Evolutionary conservation across 1,140 invertebrate genomes (phyloP), one percentile per base, ranked within the genome.

Genomic region (Rhagoletis pomonella): DNA sequence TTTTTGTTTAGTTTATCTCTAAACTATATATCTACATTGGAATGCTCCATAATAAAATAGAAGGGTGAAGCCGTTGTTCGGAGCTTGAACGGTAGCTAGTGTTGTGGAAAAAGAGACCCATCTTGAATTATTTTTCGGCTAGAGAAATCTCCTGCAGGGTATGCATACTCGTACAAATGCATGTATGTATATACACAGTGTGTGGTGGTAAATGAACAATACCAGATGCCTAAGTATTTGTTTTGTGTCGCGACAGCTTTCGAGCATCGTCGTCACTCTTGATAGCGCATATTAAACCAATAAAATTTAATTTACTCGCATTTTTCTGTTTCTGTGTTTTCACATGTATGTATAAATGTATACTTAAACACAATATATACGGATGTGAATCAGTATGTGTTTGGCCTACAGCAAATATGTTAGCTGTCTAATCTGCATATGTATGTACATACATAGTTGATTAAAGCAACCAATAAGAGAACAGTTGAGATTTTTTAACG

Each of bases 261-360:
- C 17, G 44, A 77, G 44, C 69, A 14, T 77, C 69, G 44, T 73
- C 44, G 39, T 50, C 42, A 44, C 44, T 77, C 12, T n/a, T 64
- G 62, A 64, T 2, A 14, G 62, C 62, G 62, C 62, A 64, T 64
- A 5, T 47, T 77, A 5, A 77, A 77, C 69, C 44, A 77, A 77
- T 77, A 77, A 77, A 77, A 77, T 77, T 77, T 77, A 77, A 77
- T 77, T 77, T 77, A 77, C 69, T 77, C 69, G 69, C 69, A 77
- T 77, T 77, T 50, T 50, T 77, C 42, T 44, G 42, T 44, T 29
- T 29, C 69, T 77, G 5, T 50, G 14, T 3, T 44, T 14, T 4
- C 69, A 17, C 69, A 4, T 77, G 44, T 47, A 14, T 77, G 29
- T 29, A 77, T n/a, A 77, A 39, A 77, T 47, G 42, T 29, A n/a